These are phyloP conservation scores for Melanophora roralis DNA, from an alignment of 2,888 invertebrate genomes.

Conservation along the genomic window DNA sequence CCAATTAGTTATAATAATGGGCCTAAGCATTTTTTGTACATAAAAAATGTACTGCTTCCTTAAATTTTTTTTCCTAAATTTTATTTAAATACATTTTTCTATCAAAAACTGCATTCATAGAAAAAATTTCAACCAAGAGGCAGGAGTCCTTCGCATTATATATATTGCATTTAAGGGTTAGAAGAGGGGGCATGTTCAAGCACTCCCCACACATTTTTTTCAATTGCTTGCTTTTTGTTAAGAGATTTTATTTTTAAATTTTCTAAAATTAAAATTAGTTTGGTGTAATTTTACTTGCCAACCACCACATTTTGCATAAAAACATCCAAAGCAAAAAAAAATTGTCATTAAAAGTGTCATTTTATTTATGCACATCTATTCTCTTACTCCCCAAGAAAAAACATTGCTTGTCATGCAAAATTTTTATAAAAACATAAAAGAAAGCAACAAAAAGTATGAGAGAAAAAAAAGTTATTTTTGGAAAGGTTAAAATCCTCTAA, in stretches of 20 bases:
- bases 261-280: conserved; percentile 22
- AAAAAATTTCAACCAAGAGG: no score
- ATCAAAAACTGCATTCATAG: no score
- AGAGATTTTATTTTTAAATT: conserved; percentile 27
- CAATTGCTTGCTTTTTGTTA: neutral
- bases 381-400: neutral
- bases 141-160: no score
- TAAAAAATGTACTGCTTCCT: no score
- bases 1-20: no score
- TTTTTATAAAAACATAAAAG: neutral
- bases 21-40: no score
- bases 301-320: neutral
- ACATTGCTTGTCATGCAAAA: conserved; percentile 6
- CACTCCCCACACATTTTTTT: neutral
- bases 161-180: no score
- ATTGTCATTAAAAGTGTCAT: conserved; percentile 43
- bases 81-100: no score
- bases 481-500: conserved; percentile 62
- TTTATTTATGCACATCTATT: conserved; percentile 24
- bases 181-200: neutral
- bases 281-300: conserved; percentile 7
- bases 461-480: conserved; percentile 56
- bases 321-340: neutral
- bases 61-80: no score
- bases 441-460: neutral